Conservation (phyloP, 2,113 vertebrate genomes). For the Pygoscelis adeliae region DNA sequence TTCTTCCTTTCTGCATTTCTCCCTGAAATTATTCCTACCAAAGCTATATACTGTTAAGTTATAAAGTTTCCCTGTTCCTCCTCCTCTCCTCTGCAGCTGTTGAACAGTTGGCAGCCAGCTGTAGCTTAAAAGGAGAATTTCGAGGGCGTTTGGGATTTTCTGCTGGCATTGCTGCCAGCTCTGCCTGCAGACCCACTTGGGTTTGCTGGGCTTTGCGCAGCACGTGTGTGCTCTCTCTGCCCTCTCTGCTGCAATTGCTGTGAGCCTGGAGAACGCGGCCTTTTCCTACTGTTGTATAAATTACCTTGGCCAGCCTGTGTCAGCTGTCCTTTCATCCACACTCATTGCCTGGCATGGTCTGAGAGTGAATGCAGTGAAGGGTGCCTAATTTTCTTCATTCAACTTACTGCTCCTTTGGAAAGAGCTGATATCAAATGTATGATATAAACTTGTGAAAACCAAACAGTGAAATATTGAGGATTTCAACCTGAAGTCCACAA, state of each 20-base stretch:
- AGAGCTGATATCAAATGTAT: not conserved
- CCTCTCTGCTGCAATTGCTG: not conserved
- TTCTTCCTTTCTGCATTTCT: not conserved
- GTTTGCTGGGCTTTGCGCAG: not conserved
- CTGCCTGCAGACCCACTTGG: not conserved
- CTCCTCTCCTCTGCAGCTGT: not conserved
- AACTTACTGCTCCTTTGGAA: not conserved
- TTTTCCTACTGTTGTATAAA: not conserved
- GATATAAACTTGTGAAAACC: not conserved
- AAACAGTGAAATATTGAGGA: not conserved
- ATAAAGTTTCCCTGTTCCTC: not conserved
- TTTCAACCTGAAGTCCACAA: not conserved
- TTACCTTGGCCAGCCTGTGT: not conserved
- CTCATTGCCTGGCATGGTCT: not conserved
- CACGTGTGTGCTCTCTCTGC: not conserved
- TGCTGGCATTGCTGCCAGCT: not conserved
- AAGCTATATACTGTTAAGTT: not conserved
- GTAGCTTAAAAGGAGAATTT: slow-evolving; percentile 2
- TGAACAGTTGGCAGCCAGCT: not conserved
- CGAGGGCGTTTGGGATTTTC: not conserved
- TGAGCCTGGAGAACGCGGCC: not conserved
- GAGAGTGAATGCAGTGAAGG: not conserved
- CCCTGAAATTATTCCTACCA: not conserved
- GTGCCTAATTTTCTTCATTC: not conserved
- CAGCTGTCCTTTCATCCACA: not conserved